Percentiles rank a stretch among this genome's conserved stretches.
These are phyloP conservation scores for Acinonyx jubatus DNA, from an alignment of 2,113 vertebrate species.

Conservation along the genomic window DNA sequence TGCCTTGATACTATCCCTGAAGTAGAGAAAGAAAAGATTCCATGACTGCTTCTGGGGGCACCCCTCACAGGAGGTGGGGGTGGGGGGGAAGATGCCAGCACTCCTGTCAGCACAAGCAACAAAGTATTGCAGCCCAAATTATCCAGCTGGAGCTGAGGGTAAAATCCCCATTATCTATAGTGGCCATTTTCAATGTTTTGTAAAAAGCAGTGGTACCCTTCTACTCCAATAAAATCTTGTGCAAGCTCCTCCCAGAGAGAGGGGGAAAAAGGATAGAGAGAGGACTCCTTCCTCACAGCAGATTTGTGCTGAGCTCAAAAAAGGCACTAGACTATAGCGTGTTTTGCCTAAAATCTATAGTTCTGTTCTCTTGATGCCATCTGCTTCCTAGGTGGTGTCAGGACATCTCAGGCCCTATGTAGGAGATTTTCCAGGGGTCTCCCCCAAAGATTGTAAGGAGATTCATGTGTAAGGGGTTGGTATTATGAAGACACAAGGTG, in stretches of 20 bases:
- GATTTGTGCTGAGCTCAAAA: neutral
- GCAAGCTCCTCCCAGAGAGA: neutral
- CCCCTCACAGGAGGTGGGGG: too few relatives aligned
- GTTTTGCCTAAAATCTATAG: neutral
- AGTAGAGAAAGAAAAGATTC: neutral
- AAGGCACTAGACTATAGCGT: rapidly evolving
- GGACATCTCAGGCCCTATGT: rapidly evolving
- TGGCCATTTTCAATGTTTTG: neutral
- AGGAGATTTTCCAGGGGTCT: neutral
- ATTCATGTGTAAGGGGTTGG: rapidly evolving
- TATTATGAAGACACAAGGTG: neutral
- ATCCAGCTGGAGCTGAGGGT: neutral
- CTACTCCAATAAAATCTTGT: neutral
- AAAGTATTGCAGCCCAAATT: rapidly evolving
- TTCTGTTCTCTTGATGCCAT: neutral
- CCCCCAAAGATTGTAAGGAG: neutral
- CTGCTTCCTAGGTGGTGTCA: neutral
- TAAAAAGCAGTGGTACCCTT: neutral
- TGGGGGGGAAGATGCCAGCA: too few relatives aligned
- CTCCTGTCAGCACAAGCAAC: neutral
- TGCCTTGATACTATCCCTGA: too few relatives aligned
- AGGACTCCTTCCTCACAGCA: neutral
- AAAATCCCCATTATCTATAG: rapidly evolving
- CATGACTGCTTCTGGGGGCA: neutral
- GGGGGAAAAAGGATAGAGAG: neutral